These are phyloP conservation scores for Napeogenes sylphis DNA, from an alignment of 2,888 invertebrate genomes.

Conservation along the genomic window DNA sequence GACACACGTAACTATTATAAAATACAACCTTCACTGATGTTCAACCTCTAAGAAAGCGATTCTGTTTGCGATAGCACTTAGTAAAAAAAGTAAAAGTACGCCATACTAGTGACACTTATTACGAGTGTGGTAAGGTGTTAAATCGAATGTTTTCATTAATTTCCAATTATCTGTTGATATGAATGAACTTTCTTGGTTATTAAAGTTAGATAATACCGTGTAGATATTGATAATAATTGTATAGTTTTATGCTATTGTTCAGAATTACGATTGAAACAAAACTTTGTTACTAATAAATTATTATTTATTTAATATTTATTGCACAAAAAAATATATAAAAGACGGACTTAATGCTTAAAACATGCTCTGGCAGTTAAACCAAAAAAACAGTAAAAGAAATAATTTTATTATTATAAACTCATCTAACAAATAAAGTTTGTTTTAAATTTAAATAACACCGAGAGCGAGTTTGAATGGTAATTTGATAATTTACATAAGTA, in stretches of 20 bases:
- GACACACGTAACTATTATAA: conserved; percentile 15
- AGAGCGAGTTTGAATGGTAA: conserved; percentile 1
- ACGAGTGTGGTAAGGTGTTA: conserved; percentile 37
- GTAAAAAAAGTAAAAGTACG: conserved; percentile 53
- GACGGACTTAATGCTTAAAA: too few relatives aligned
- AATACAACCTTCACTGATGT: conserved; percentile 21
- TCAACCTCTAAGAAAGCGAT: conserved; percentile 38
- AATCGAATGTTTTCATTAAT: conserved; percentile 35
- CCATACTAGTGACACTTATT: conserved; percentile 39
- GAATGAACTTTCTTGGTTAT: conserved; percentile 61
- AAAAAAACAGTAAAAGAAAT: too few relatives aligned
- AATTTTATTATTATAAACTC: too few relatives aligned
- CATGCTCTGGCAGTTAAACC: too few relatives aligned
- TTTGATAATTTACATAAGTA: not conserved
- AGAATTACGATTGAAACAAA: too few relatives aligned
- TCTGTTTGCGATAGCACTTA: conserved; percentile 48
- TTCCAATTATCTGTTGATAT: conserved; percentile 51
- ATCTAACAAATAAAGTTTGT: too few relatives aligned
- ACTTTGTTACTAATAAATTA: too few relatives aligned
- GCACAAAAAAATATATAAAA: too few relatives aligned
- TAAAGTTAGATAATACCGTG: conserved; percentile 12
- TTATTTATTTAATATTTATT: too few relatives aligned
- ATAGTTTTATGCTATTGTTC: too few relatives aligned
- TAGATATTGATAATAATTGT: too few relatives aligned
- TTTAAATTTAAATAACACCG: not conserved